Evolutionary conservation across 1,140 invertebrate species (phyloP), one percentile per base, ranked within the genome.

Genomic region (Penaeus vannamei): DNA sequence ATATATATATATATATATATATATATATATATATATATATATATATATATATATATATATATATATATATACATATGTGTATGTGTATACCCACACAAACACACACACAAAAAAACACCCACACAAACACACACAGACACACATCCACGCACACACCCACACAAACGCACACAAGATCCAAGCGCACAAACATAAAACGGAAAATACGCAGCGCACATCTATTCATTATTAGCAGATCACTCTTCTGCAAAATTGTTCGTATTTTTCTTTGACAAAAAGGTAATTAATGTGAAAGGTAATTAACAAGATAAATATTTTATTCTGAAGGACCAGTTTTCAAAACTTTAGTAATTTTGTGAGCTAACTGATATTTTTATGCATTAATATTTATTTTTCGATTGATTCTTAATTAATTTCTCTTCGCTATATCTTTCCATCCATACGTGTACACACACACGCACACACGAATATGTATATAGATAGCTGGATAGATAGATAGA

Each of bases 401-500:
- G 36, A 42, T 42, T 42, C 8, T 7, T 42, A 7, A 42, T 42
- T 7, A 42, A 42, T 42, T 42, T 7, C 4, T 42, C 36, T 7
- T 42, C 36, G 8, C 3, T 72, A 23, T 3, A 72, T 72, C 17
- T 2, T 1, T 72, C 3, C 32, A 23, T 72, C 12, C 32, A 23
- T 1, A 23, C 0, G 23, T 72, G n/a, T 72, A 72, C n/a, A 72
- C n/a, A 72, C n/a, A 72, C 1, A 26, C n/a, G n/a, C n/a, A n/a
- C n/a, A 26, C n/a, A 72, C n/a, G 17, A n/a, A 72, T 72, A 72
- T 72, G 19, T 72, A 72, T 72, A 72, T 72, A 26, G n/a, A 26
- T 72, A 10, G n/a, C n/a, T 72, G 26, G n/a, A 26, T 72, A 10
- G n/a, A 72, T 72, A 72, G n/a, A 72, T 72, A 72, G n/a, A 72